phyloP scores from a whole-genome alignment of 2,113 vertebrate species.

The Macquaria australasica region DNA sequence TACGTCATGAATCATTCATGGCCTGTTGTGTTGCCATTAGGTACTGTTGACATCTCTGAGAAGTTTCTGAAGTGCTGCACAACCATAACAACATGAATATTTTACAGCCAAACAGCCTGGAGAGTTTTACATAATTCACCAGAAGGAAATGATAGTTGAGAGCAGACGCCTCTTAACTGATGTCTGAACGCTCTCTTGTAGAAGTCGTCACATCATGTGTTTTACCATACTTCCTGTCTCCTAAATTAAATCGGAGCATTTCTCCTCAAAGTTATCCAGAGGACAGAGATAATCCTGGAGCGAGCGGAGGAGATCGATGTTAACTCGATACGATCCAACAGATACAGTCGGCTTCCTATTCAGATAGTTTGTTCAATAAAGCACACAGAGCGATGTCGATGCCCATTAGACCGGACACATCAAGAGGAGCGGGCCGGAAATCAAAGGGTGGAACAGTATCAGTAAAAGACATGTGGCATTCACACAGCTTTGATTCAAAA shows the following conservation, averaged over 20 bases:
- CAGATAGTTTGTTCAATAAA: slow-evolving; percentile 50
- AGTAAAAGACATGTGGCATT: too few species aligned
- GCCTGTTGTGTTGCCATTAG: slow-evolving; percentile 61
- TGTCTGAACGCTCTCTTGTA: accelerated
- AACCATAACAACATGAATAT: slow-evolving; percentile 71
- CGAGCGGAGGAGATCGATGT: slow-evolving; percentile 26
- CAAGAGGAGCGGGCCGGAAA: neutral
- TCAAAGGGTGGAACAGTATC: neutral
- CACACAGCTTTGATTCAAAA: neutral
- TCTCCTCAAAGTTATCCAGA: slow-evolving; percentile 54
- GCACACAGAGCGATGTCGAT: neutral
- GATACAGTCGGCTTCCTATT: slow-evolving; percentile 43
- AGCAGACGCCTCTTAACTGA: neutral
- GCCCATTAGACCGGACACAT: neutral
- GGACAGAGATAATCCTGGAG: slow-evolving; percentile 53
- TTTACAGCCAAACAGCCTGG: slow-evolving; percentile 37
- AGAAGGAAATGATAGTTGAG: slow-evolving; percentile 21
- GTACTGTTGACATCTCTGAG: neutral
- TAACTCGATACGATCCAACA: slow-evolving; percentile 43
- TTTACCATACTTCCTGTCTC: neutral
- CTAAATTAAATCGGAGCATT: neutral
- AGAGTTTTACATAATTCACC: slow-evolving; percentile 49
- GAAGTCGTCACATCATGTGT: accelerated
- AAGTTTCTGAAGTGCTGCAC: slow-evolving; percentile 46
- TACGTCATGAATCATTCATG: slow-evolving; percentile 62